Base-by-base conservation (phyloP, 2,888 invertebrate genomes). In the Dryadula phaetusa region DNA sequence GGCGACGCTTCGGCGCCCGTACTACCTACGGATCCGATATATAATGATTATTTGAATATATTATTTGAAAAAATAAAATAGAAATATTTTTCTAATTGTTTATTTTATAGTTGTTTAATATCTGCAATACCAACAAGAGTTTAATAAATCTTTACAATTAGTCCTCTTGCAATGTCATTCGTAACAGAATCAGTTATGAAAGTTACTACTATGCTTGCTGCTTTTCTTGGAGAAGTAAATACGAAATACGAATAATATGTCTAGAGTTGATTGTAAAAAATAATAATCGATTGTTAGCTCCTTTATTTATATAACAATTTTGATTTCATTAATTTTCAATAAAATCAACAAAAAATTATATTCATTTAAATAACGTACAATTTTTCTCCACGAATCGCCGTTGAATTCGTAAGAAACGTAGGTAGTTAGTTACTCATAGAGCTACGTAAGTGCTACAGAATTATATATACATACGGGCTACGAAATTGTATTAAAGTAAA, bases 1-100 rank as follows among this genome's bases (percentile, higher is more conserved):
- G 85, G 85, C 90, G 90, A 80, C 89, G 75, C 77, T 82, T 79
- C 82, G 90, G 86, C 87, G 85, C 84, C 84, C 71, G 62, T 44
- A 58, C 61, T 69, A 54, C 56, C 68, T 34, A 44, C 56, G 8
- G 34, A 10, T 8, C 16, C 28, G 28, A 52, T 56, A 44, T 28
- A 25, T 25, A 16, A 40, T 44, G 0, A 32, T 18, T 28, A 28
- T 42, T 42, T 28, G 12, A 44, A 28, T 18, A 44, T 32, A 44
- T 18, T 32, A 22, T 18, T 28, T 18, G 8, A 42, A 37, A 62
- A 52, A 49, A 18, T 40, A 8, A 56, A 16, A 37, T 12, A 37
- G 6, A 37, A 4, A 34, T 18, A 10, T 34, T 2, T 18, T 0
- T 53, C 14, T 20, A 28, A 16, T 16, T 16, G 16, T 28, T 32